These are phyloP conservation scores for Poecilobothrus nobilitatus DNA, from an alignment of 2,888 invertebrate species.

Conservation along the genomic window DNA sequence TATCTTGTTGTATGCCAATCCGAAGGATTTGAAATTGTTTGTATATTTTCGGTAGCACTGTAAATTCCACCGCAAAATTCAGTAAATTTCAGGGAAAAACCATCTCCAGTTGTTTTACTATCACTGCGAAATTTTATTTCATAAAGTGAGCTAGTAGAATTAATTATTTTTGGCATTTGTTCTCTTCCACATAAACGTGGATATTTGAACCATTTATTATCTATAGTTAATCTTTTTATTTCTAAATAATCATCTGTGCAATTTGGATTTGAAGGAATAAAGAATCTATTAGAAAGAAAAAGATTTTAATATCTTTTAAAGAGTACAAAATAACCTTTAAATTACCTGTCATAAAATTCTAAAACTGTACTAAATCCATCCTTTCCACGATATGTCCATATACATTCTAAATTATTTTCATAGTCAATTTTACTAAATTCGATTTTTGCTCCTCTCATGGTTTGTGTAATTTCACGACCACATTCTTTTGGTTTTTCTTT, in stretches of 20 bases:
- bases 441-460: constrained; percentile 16
- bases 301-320: too few species aligned
- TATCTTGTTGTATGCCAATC: constrained; percentile 58
- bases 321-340: too few species aligned
- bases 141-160: constrained; percentile 57
- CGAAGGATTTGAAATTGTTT: constrained; percentile 62
- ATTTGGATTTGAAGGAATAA: constrained; percentile 58
- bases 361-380: constrained; percentile 58
- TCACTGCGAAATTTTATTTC: constrained; percentile 67
- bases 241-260: constrained; percentile 70
- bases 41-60: constrained; percentile 45
- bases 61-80: constrained; percentile 65
- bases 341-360: constrained; percentile 48
- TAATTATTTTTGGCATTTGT: constrained; percentile 45
- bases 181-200: constrained; percentile 59
- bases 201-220: constrained; percentile 19
- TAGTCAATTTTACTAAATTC: constrained; percentile 44
- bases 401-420: constrained; percentile 66
- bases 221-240: constrained; percentile 49
- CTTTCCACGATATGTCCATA: constrained; percentile 60
- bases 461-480: constrained; percentile 48
- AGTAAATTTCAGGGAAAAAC: constrained; percentile 58
- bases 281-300: constrained; percentile 50
- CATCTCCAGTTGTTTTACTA: constrained; percentile 55
- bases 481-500: constrained; percentile 45